Evolutionary conservation across 2,888 invertebrate genomes (phyloP).

Genomic region (Sinodicranocentrus sp.): DNA sequence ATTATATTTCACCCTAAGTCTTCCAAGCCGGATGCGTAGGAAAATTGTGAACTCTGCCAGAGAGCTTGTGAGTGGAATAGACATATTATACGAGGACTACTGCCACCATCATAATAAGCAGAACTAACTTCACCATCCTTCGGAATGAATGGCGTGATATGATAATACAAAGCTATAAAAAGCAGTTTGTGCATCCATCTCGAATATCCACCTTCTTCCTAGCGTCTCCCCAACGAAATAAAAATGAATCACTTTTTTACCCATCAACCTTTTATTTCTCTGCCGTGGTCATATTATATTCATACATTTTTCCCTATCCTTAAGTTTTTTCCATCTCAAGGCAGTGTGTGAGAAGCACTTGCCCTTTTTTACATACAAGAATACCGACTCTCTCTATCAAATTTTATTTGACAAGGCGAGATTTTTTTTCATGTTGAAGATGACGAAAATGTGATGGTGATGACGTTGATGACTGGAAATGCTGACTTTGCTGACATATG

Average conservation of each 20-base stretch:
- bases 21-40: conserved; percentile 46
- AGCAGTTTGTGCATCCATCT: conserved; percentile 65
- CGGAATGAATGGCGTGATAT: conserved; percentile 32
- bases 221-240: not conserved
- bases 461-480: conserved; percentile 1
- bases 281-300: no score
- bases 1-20: conserved; percentile 65
- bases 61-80: not conserved
- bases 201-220: conserved; percentile 7
- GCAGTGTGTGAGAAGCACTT: no score
- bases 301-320: conserved; percentile 10
- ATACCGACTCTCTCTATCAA: conserved; percentile 26
- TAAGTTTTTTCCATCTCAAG: no score
- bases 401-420: conserved; percentile 47
- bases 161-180: conserved; percentile 65
- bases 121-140: no score
- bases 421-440: conserved; percentile 14
- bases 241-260: not conserved
- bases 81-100: no score
- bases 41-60: conserved; percentile 2
- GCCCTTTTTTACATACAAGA: not conserved
- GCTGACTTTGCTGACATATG: conserved; percentile 65
- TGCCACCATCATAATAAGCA: no score
- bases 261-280: not conserved
- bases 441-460: conserved; percentile 19